phyloP scores from a whole-genome alignment of 1,140 invertebrate genomes.

The Nasonia vitripennis region DNA sequence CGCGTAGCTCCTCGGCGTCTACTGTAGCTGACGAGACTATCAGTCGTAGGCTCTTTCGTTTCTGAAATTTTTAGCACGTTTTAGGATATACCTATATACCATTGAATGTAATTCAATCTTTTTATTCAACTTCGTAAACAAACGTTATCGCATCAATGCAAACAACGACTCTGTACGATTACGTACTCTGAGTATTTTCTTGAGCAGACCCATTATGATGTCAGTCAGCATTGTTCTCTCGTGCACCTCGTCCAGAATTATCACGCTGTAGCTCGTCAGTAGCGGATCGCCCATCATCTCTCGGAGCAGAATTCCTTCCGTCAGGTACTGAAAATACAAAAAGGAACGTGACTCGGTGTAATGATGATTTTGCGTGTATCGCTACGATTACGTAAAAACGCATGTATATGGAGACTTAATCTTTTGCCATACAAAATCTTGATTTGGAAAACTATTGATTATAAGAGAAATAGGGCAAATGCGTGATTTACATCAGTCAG shows the following conservation, averaged over 20 bases:
- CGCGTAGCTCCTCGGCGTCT: conserved; percentile 89
- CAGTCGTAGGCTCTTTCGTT: conserved; percentile 88
- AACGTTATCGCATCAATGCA: no score
- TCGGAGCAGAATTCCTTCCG: conserved; percentile 94
- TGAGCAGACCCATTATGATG: conserved; percentile 94
- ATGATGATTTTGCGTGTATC: no score
- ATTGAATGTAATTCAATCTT: no score
- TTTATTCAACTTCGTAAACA: no score
- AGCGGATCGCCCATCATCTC: conserved; percentile 97
- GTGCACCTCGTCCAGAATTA: conserved; percentile 98
- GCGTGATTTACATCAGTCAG: no score
- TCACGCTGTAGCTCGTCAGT: conserved; percentile 89
- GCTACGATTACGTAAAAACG: no score
- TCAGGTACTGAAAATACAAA: conserved; percentile 85
- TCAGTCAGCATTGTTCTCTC: conserved; percentile 95
- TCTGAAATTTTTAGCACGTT: conserved; percentile 74
- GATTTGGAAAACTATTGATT: no score
- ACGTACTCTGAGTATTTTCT: conserved; percentile 88
- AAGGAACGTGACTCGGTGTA: not conserved
- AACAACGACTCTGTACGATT: not conserved
- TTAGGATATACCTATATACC: no score
- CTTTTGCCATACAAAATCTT: no score
- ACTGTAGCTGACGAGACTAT: conserved; percentile 97
- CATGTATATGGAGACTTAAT: no score
- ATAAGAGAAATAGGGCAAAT: no score